Evolutionary conservation across 2,113 vertebrate genomes (phyloP), one percentile per base, ranked within the genome.

Genomic region (Hypomesus transpacificus): DNA sequence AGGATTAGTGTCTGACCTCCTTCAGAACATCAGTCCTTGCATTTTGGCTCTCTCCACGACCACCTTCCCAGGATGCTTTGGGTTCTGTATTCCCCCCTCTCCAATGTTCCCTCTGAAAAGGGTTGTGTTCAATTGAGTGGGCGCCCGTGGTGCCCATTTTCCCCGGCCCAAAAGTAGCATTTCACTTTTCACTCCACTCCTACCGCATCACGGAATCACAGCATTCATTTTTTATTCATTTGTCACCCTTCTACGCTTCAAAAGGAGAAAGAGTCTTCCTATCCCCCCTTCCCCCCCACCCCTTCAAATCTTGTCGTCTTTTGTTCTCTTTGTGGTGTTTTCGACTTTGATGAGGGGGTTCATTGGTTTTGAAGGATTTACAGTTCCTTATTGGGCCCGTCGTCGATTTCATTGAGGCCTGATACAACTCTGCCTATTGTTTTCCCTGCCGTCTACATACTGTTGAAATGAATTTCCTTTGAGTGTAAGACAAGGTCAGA

Each of bases 61-160:
- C 24, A 34, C 76, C 62, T 78, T 82, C 83, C 81, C 71, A 80
- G 77, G 73, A 83, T 84, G 80, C 82, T 71, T 81, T 75, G 77
- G 34, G 46, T 46, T 58, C 63, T 51, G 65, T 50, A 53, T 75
- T 74, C 57, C 16, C 16, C 22, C 60, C 54, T 54, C 39, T 5
- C 39, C 39, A 9, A 46, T 46, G 39, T 46, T 46, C 39, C 39
- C 39, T 46, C 39, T 46, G 39, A 11, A 46, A 46, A 46, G 39
- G 39, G 65, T 22, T 59, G 56, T 57, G 52, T 71, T 70, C 64
- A 74, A 72, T 63, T 53, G 59, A 69, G 57, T 61, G 26, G 46
- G 50, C 20, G 6, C 78, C 79, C 13, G 67, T 65, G 2, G 79
- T 80, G 77, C 22, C 26, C 62, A 75, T 81, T 80, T 78, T 77